Base-by-base conservation (phyloP, 2,888 invertebrate species). In the Bhutanitis thaidina region DNA sequence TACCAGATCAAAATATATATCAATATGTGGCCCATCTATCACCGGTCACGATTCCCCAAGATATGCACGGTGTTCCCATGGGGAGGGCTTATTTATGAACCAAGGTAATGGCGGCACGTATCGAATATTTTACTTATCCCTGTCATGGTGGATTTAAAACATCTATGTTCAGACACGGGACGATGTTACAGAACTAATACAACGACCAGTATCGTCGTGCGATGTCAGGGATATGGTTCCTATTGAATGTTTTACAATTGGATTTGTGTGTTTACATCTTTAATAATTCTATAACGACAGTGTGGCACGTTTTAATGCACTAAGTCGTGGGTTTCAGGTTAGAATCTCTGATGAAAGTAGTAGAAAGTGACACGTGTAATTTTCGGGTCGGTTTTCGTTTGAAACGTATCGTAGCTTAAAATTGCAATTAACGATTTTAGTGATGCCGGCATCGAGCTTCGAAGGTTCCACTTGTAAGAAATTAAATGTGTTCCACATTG, bases 71-170 rank as follows among this genome's bases (percentile, higher is more conserved):
- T 46, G 50, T 54, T 54, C 54, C 54, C 54, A 54, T 54, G 54
- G 49, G 49, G 51, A 54, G 38, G 46, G 46, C 37, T 46, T 59
- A 64, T 66, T 63, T 65, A 67, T 63, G 62, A 63, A 62, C 56
- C 59, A 51, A 55, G 56, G 60, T 63, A 65, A 65, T 67, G 60
- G 57, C 56, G 44, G 63, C 67, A 64, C 67, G 65, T 65, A 60
- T 58, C 59, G 67, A 61, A 65, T 67, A 65, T 64, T 65, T 64
- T 61, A 66, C 55, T 58, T 58, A 52, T 56, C 50, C 51, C 57
- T 54, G 55, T 54, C 55, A 53, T 60, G 53, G 51, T 46, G 41
- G 46, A 55, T 59, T 58, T 58, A 55, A 54, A 54, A 46, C 45
- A 41, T 51, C 51, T 46, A 46, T 41, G 45, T 46, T 51, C 34